Percentiles rank a stretch among this genome's conserved stretches.
Conservation (phyloP, 2,888 invertebrate species). For the Actias luna region DNA sequence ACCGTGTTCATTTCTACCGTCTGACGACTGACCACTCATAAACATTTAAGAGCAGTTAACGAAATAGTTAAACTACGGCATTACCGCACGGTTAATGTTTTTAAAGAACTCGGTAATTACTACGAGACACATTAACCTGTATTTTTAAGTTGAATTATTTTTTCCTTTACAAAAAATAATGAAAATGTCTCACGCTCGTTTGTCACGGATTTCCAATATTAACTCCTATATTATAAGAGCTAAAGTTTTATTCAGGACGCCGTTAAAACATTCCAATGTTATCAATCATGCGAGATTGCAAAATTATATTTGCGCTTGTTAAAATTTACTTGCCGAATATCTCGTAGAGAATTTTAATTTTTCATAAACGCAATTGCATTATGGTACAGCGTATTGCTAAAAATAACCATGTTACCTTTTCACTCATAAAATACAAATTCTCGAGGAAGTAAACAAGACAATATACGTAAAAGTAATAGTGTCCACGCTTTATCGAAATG, state of each 20-base stretch:
- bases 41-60: background rate
- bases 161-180: background rate
- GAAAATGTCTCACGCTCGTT: background rate
- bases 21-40: background rate
- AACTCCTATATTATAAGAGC: background rate
- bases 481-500: background rate
- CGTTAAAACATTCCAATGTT: background rate
- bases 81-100: background rate
- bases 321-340: background rate
- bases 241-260: background rate
- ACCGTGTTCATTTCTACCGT: background rate
- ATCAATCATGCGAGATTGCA: background rate
- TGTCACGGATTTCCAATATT: background rate
- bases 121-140: background rate
- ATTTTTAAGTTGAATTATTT: background rate
- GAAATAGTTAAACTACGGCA: background rate
- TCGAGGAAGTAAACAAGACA: slow-evolving; percentile 4
- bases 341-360: background rate
- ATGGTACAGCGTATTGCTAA: background rate
- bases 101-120: background rate
- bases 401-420: background rate
- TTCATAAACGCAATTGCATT: background rate
- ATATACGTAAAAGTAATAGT: slow-evolving; percentile 3
- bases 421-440: background rate
- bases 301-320: background rate